Conservation (phyloP, 2,797 vertebrate species). For the Hirundo rustica region DNA sequence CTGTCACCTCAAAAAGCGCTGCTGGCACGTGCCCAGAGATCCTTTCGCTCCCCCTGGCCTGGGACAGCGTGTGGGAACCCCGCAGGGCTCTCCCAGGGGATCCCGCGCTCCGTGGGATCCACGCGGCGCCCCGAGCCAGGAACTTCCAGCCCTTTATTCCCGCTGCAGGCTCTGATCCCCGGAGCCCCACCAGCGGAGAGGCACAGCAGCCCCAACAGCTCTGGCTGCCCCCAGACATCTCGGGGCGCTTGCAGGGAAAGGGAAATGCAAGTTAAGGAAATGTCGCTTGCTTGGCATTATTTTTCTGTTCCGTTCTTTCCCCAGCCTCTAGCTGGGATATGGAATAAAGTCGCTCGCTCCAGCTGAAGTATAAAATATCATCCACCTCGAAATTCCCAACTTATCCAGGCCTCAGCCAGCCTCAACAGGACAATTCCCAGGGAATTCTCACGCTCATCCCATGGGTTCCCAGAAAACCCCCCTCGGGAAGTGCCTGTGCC, state of each 20-base stretch:
- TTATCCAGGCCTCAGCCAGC: background rate
- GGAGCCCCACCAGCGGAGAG: background rate
- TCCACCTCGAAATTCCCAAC: background rate
- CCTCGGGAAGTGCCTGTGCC: rapidly evolving
- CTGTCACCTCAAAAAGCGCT: background rate
- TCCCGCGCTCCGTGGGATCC: rapidly evolving
- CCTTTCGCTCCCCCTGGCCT: rapidly evolving
- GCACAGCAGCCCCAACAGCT: background rate
- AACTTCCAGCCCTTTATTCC: background rate
- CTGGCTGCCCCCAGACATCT: background rate
- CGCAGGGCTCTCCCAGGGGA: background rate
- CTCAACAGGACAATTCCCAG: background rate
- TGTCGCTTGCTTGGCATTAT: background rate
- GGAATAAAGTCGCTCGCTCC: background rate
- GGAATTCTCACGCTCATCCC: background rate
- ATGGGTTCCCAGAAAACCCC: background rate
- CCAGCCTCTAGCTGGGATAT: background rate
- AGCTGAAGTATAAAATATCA: background rate
- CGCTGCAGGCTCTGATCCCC: background rate
- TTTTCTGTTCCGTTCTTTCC: background rate
- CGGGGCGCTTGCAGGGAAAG: background rate
- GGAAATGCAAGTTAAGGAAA: background rate
- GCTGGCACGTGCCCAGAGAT: rapidly evolving
- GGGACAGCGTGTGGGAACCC: too few species aligned
- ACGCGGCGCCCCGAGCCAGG: background rate